Base-by-base conservation (phyloP, 2,888 invertebrate species). In the Tiliacea citrago region DNA sequence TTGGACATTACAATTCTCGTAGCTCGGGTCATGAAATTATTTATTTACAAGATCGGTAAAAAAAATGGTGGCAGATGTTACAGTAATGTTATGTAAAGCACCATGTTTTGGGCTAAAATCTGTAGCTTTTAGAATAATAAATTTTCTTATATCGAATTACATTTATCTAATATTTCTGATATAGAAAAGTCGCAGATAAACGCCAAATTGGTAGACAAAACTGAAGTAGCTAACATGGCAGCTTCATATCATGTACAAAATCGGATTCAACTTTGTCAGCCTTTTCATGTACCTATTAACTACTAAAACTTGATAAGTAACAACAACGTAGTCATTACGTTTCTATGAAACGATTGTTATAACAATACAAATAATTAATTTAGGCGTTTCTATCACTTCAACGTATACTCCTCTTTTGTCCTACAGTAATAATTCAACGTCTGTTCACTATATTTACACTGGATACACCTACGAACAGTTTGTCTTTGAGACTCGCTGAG, bases 331-430 rank as follows among this genome's bases (percentile, higher is more conserved):
- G 90, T 93, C 90, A 91, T 93, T 91, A 91, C 92, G 96, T 95
- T 96, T 96, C 96, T 96, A 96, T 96, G 96, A 96, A 96, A 96
- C 96, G 93, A 91, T 91, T 85, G 90, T 91, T 86, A 92, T 94
- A 94, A 94, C 94, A 94, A 94, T 95, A 93, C 92, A 93, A 94
- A 94, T 93, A 93, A 93, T 92, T 92, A 92, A 90, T 94, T 86
- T 95, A 96, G 95, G 96, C 95, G 94, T 92, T 93, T 93, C 94
- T 96, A 95, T 96, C 96, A 95, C 95, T 94, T 94, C 93, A 92
- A 94, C 96, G 96, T 96, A 96, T 96, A 96, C 96, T 92, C 93
- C 94, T 88, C 91, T 79, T 90, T 90, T 76, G 72, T 75, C 83
- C 76, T 88, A 87, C 83, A 84, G 80, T 86, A 86, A 84, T 87